Evolutionary conservation across 2,888 invertebrate species (phyloP), one percentile per base, ranked within the genome.

Genomic region (Thumatha senex): DNA sequence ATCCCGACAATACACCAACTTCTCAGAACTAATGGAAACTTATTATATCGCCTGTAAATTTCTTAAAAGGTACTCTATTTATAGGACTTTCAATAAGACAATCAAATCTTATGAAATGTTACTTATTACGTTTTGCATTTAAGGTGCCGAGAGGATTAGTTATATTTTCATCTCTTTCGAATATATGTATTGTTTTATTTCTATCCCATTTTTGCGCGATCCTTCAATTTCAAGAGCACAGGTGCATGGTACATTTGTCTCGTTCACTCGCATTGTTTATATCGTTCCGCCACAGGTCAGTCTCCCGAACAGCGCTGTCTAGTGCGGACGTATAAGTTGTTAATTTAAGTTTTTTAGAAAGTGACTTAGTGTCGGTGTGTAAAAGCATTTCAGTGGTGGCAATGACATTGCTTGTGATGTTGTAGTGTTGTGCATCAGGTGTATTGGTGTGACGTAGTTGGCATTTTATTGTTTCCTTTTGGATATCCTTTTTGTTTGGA

Each of bases 201-300:
- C 64, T 63, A 64, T 86, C 80, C 76, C 81, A 64, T 72, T 88
- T 76, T 61, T 61, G 61, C 80, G 68, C 80, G 68, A 76, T 75
- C 86, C 84, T 85, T 87, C 84, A 84, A 75, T 81, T 84, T 82
- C 74, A 85, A 87, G 86, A 89, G 85, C 85, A 89, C 89, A 89
- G 89, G 89, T 90, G 89, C 86, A 84, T 63, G 60, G 46, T 81
- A 62, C 62, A 62, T 72, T 58, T 53, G 78, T 89, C 89, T 82
- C 87, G 72, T 73, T 89, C 80, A 58, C 81, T 56, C 87, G 54
- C 58, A 66, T 78, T 80, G 82, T 82, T 82, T 80, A 79, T 77
- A 62, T 74, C 54, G 51, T 50, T 36, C 38, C 31, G 54, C 49
- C 54, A 70, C 72, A 68, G 79, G 80, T 76, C 83, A 89, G 89